A percentile compares a stretch with the other conserved stretches of the same genome.
phyloP scores from a whole-genome alignment of 1,140 invertebrate genomes.

The Drosophila ambigua region DNA sequence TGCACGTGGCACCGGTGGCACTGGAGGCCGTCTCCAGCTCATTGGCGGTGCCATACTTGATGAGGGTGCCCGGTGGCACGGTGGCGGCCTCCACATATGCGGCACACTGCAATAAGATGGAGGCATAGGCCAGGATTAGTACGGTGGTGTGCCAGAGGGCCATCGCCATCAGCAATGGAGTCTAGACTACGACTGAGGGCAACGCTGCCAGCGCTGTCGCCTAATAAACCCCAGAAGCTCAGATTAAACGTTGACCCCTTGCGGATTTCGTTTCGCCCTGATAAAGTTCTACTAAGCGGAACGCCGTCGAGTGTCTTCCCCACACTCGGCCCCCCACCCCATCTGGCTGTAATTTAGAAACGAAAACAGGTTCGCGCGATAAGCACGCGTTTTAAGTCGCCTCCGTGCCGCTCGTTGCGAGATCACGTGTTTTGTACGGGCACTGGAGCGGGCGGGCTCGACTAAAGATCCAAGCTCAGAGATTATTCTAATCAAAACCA shows the following conservation, averaged over 20 bases:
- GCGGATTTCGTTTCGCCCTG: constrained; percentile 51
- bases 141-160: constrained; percentile 40
- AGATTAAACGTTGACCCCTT: constrained; percentile 54
- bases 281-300: constrained; percentile 49
- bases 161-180: constrained; percentile 17
- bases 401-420: constrained; percentile 43
- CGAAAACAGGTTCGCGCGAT: constrained; percentile 56
- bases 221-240: constrained; percentile 30
- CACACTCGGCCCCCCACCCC: neutral
- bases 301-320: neutral
- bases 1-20: constrained; percentile 38
- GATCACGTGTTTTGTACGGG: constrained; percentile 60
- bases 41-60: constrained; percentile 50
- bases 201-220: neutral
- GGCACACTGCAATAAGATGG: constrained; percentile 65
- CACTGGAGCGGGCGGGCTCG: constrained; percentile 12
- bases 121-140: constrained; percentile 61
- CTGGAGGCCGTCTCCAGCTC: constrained; percentile 43
- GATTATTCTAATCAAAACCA: constrained; percentile 19
- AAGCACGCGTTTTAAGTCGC: constrained; percentile 60
- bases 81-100: constrained; percentile 63
- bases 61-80: constrained; percentile 1
- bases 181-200: constrained; percentile 48
- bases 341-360: constrained; percentile 32
- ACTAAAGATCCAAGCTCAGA: constrained; percentile 23